Conservation (phyloP, 2,797 vertebrate genomes). For the Gobionotothen gibberifrons region DNA sequence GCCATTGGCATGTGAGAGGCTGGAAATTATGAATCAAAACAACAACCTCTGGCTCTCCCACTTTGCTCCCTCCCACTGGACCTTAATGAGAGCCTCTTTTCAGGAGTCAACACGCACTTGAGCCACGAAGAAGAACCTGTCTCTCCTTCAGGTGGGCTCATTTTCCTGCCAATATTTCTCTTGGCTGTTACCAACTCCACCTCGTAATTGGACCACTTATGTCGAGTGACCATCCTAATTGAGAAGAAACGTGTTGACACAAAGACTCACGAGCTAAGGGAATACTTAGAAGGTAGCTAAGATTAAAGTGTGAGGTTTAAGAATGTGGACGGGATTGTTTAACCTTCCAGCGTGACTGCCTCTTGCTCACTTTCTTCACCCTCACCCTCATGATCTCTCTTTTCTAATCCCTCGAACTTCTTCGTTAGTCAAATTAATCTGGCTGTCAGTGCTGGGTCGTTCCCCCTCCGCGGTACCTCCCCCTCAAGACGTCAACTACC, state of each 20-base stretch:
- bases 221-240: conserved; percentile 53
- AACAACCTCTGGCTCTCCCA: conserved; percentile 44
- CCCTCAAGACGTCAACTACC: conserved; percentile 58
- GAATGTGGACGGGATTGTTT: background rate
- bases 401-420: conserved; percentile 5
- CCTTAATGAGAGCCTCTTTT: conserved; percentile 57
- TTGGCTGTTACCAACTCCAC: conserved; percentile 32
- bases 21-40: conserved; percentile 67
- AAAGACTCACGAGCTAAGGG: conserved; percentile 11
- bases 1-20: conserved; percentile 42
- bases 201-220: conserved; percentile 62
- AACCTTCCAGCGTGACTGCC: background rate
- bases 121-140: conserved; percentile 30
- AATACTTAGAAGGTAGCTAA: background rate
- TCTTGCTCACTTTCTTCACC: background rate
- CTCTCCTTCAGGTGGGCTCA: conserved; percentile 35
- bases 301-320: no score
- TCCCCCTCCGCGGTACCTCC: conserved; percentile 20
- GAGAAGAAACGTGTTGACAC: conserved; percentile 38
- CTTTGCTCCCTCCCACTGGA: conserved; percentile 15
- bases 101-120: conserved; percentile 13
- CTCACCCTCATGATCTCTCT: background rate
- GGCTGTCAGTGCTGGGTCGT: conserved; percentile 40
- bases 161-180: conserved; percentile 52
- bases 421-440: conserved; percentile 28